Base-by-base conservation (phyloP, 2,797 vertebrate genomes). In the Hirundo rustica region DNA sequence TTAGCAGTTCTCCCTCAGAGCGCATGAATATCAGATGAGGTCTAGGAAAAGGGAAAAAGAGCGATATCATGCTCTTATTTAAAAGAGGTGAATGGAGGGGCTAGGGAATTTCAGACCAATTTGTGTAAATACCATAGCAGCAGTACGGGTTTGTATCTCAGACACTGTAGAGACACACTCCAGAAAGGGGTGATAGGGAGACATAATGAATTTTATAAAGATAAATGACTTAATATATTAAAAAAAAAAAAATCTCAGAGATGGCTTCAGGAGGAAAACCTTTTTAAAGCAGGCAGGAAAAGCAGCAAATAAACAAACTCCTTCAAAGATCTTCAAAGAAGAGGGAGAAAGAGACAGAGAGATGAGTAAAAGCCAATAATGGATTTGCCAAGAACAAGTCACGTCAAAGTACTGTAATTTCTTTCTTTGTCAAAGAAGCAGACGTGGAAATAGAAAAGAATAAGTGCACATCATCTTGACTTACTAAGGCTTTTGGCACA, bases 291-390 rank as follows among this genome's bases (percentile, higher is more conserved):
- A 77, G 60, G 83, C 32, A 74, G 44, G 29, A 78, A 81, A 95
- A 86, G 54, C 21, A 84, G 47, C n/a, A 91, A 93, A 95, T 80
- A 91, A 95, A 91, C 61, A 90, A 96, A 68, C 44, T 74, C 58
- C 18, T 79, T 91, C 51, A 85, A 91, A 74, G 13, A 61, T 44
- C 40, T 62, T 16, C 45, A 48, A 85, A 60, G 36, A 30, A 78
- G 47, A 53, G n/a, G 10, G 17, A 44, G 42, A 44, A 17, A 34
- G 23, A 61, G 34, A 65, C 42, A 34, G 32, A 45, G 40, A 67
- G n/a, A 93, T 44, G 65, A 92, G 42, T 88, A 89, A 93, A 93
- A 96, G 75, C 62, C 88, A 95, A 13, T 93, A 95, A 95, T 27
- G 58, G 54, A 85, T 89, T 94, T 93, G 58, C 61, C 42, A 78